Base-by-base conservation (phyloP, 37 sponge, comb jelly and placozoan genomes). In the Petrosia ficiformis region DNA sequence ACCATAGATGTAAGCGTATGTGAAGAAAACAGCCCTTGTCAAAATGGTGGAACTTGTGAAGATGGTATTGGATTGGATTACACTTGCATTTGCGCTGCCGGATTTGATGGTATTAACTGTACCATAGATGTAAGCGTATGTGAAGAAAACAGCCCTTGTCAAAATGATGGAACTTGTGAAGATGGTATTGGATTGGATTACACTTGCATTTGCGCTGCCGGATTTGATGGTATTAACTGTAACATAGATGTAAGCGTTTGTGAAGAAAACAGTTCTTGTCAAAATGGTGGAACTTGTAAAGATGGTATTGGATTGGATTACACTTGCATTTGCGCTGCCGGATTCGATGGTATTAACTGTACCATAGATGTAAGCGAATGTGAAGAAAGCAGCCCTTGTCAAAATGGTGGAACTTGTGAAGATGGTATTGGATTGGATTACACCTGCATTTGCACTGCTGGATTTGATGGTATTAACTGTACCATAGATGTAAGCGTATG, bases 151-250 rank as follows among this genome's bases (percentile, higher is more conserved):
- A 19, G 25, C 4, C 14, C 76, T 5, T 86, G 86, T 59, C 6
- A 33, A 26, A 76, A 79, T 72, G 71, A 64, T 31, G 77, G 78
- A 1, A 76, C 44, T 19, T 82, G 82, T 61, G 32, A 42, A 11
- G 57, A 61, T 8, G 28, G 74, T 3, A 5, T 29, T 68, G 90
- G 90, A 32, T 24, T 44, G n/a, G 6, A 5, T 5, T 66, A 61
- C 31, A 21, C 42, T 2, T 86, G 87, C 35, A 4, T 32, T 24
- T 89, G 90, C 70, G 4, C 48, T 25, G 39, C 1, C 48, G 90
- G 90, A 4, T 89, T 60, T 31, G 76, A 76, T 28, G 90, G 90
- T 31, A 44, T 35, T 34, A 44, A 39, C 2, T 89, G 90, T 76
- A 75, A 89, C 1, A 33, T 44, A 75, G 81, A 84, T 57, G 58